Conservation (phyloP, 2,113 vertebrate species). For the Gallinago paraguaiae region DNA sequence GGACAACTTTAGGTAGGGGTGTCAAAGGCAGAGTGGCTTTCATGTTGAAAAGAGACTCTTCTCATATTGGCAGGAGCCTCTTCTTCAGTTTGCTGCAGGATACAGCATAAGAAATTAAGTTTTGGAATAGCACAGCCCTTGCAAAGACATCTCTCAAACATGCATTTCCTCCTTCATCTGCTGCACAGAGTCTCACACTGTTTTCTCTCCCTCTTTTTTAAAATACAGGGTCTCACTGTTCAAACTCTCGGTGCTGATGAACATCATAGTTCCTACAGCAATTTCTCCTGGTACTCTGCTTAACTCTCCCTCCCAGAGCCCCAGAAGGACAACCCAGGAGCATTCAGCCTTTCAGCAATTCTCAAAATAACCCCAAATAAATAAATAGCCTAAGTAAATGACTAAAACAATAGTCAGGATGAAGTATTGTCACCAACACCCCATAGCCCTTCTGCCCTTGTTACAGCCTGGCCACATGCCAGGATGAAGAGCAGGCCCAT, state of each 20-base stretch:
- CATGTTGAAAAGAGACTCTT: neutral
- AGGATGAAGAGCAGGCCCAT: neutral
- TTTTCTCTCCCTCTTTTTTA: neutral
- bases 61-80: neutral
- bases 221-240: neutral
- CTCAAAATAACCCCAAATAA: neutral
- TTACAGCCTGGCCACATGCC: rapidly evolving
- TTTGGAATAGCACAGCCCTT: neutral
- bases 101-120: neutral
- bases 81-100: neutral
- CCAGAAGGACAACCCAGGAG: neutral
- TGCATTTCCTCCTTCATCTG: neutral
- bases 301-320: neutral
- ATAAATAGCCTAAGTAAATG: neutral
- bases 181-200: neutral
- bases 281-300: neutral
- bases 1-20: neutral
- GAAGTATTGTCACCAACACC: neutral
- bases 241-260: neutral
- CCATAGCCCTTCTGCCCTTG: rapidly evolving
- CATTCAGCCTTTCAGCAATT: neutral
- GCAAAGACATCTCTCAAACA: neutral
- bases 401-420: neutral
- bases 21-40: neutral
- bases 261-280: rapidly evolving